These are phyloP conservation scores for Cottus gobio DNA, from an alignment of 2,113 vertebrate species.

Conservation along the genomic window DNA sequence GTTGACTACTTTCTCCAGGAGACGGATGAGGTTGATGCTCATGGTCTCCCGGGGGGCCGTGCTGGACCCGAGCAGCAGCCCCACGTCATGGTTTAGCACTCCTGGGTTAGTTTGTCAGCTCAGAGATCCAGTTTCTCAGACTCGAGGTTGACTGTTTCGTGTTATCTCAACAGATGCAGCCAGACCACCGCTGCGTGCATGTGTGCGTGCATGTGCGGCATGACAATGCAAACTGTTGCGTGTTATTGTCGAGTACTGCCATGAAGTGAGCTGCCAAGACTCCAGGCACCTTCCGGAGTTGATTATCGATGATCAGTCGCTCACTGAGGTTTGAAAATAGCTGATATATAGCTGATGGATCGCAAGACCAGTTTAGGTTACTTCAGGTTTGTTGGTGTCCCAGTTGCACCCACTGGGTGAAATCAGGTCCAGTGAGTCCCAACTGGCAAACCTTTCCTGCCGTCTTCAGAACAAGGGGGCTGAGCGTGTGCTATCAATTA, in stretches of 20 bases:
- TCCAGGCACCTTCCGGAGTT: neutral
- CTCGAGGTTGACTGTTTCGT: neutral
- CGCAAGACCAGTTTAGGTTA: neutral
- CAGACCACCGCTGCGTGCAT: neutral
- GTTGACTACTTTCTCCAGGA: conserved; percentile 33
- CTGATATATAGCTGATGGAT: neutral
- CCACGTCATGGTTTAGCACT: conserved; percentile 9
- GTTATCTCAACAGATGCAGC: conserved; percentile 15
- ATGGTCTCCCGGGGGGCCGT: neutral
- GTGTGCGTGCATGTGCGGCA: neutral
- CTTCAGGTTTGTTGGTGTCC: neutral
- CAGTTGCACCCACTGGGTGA: no score
- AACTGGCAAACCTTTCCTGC: neutral
- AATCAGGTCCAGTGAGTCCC: neutral
- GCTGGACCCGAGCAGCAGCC: neutral
- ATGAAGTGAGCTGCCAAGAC: neutral
- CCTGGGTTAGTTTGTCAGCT: conserved; percentile 1
- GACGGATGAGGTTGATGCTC: conserved; percentile 10
- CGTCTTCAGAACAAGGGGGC: neutral
- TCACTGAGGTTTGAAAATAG: neutral
- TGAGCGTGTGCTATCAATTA: neutral
- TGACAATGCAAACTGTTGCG: neutral
- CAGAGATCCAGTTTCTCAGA: neutral
- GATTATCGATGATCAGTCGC: neutral
- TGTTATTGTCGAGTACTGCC: neutral